A percentile compares a stretch with the other conserved stretches of the same genome.
These are phyloP conservation scores for Sebastes miniatus DNA, from an alignment of 2,797 vertebrate genomes.

Conservation along the genomic window DNA sequence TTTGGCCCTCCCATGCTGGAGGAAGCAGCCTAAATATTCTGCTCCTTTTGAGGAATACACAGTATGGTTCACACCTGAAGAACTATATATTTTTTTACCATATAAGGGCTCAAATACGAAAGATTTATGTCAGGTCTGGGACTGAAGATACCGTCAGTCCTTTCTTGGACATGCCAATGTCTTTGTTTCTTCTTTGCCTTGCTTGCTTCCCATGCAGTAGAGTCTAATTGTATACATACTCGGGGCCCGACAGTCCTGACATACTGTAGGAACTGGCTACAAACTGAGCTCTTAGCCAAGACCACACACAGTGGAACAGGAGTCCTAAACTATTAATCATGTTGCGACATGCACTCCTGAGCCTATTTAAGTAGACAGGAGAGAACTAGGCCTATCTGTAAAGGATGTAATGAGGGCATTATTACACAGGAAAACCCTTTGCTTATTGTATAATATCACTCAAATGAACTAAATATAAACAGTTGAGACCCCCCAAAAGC, in stretches of 20 bases:
- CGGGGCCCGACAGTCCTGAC: background rate
- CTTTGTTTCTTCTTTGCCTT: background rate
- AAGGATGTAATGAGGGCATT: background rate
- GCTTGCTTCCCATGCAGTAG: background rate
- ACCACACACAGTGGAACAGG: background rate
- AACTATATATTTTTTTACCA: background rate
- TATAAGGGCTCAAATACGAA: background rate
- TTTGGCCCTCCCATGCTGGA: background rate
- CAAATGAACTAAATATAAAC: background rate
- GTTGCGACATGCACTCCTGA: background rate
- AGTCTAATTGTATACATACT: background rate
- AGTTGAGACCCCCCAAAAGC: too few relatives aligned
- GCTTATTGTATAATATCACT: background rate
- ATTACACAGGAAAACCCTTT: background rate
- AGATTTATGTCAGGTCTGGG: background rate
- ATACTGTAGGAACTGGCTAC: background rate
- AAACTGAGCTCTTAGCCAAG: slow-evolving; percentile 3
- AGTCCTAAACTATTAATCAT: slow-evolving; percentile 11
- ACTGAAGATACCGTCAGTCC: background rate
- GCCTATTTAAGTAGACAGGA: background rate
- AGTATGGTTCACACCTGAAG: background rate
- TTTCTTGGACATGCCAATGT: slow-evolving; percentile 1
- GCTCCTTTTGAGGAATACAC: background rate
- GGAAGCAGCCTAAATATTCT: background rate
- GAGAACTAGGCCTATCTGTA: background rate